Evolutionary conservation across 2,888 invertebrate genomes (phyloP), one percentile per base, ranked within the genome.

Genomic region (Torymus auratus): DNA sequence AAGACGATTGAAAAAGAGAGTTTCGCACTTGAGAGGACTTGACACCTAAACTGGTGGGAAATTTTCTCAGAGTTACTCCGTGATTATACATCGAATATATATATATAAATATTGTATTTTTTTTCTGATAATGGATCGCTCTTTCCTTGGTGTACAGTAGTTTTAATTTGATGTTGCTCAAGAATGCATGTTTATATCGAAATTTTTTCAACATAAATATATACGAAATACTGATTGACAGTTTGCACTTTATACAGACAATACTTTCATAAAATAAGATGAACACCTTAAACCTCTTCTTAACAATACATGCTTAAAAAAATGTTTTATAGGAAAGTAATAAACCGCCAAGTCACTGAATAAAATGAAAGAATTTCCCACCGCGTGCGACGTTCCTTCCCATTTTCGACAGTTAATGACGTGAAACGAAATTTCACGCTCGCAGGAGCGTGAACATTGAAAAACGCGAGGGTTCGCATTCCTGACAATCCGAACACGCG

Each of bases 1-100:
- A 56, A 41, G 15, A 52, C 15, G 58, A 41, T 41, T 41, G 41
- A 41, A 41, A 60, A 69, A 69, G 62, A 74, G 53, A 62, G 20
- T 72, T 67, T 68, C 56, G 71, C 71, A 67, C 71, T 67, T 78
- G 28, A 71, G 28, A 71, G 20, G 55, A 55, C 50, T 50, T 60
- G 64, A 53, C 50, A 23, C 20, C 23, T 50, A 14, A 60, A 56
- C 12, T 55, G 52, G 52, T 67, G 60, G 78, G 71, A 52, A 62
- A 58, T 58, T 65, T 78, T 71, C 53, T 70, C 14, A 17, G 41
- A 41, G 41, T 41, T 41, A 41, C 41, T 41, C 41, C 41, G 41
- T 41, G 41, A 41, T 41, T 41, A 41, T 41, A 41, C 7, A 41
- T 7, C 41, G 41, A 41, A 41, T 41, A 41, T 41, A 41, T 7